phyloP scores from a whole-genome alignment of 2,113 vertebrate species.

The Prunella fulvescens region DNA sequence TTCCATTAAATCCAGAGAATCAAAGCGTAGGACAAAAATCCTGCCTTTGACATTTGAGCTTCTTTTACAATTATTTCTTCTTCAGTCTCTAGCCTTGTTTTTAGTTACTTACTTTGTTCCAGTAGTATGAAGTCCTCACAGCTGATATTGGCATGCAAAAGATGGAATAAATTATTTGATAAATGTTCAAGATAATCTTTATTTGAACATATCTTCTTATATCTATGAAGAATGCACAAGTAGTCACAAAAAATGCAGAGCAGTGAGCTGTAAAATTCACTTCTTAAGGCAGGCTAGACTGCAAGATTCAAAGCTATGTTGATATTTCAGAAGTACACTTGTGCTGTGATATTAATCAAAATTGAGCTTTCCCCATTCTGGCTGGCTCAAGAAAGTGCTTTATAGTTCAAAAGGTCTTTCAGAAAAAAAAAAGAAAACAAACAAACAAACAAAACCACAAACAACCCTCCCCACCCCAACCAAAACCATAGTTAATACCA shows the following conservation, averaged over 20 bases:
- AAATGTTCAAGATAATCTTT: neutral
- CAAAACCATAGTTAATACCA: neutral
- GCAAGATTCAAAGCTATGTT: neutral
- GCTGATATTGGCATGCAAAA: neutral
- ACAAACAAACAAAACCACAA: fast-evolving
- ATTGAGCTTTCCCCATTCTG: neutral
- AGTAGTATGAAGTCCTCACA: neutral
- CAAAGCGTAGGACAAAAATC: neutral
- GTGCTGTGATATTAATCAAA: neutral
- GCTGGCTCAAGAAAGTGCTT: neutral
- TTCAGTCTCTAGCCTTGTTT: neutral
- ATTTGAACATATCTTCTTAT: neutral
- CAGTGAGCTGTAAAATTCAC: neutral
- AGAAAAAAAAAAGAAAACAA: no score
- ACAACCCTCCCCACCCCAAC: fast-evolving
- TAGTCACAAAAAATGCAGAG: neutral
- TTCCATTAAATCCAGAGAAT: neutral
- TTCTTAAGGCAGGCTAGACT: neutral
- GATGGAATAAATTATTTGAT: neutral
- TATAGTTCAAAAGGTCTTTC: neutral
- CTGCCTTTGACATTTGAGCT: neutral
- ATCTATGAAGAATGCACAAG: neutral
- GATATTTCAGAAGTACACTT: neutral
- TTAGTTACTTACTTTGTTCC: neutral
- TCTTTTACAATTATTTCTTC: neutral